Base-by-base conservation (phyloP, 1,140 invertebrate species). In the Venturia canescens region DNA sequence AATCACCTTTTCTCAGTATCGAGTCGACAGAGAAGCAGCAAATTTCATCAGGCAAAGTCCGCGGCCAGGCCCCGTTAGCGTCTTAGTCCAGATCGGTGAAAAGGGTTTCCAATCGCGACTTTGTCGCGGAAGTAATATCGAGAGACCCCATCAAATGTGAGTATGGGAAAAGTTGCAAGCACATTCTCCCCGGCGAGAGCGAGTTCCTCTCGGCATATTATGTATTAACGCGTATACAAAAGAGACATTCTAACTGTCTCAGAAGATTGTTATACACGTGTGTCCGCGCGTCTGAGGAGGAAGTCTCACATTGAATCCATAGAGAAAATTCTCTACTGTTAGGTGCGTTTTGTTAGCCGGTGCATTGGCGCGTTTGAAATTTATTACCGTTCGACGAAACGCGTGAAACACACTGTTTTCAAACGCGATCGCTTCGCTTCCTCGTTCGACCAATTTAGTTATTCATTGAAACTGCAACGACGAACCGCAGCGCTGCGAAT, bases 91-190 rank as follows among this genome's bases (percentile, higher is more conserved):
- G n/a, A n/a, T n/a, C n/a, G n/a, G n/a, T 70, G 67, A 70, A 70
- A 57, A 57, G 26, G 67, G n/a, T n/a, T n/a, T 70, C 38, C 67
- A 31, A 70, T 70, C 67, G 67, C 67, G 67, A 70, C 67, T 70
- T 70, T 70, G 67, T 70, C 67, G 27, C 67, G 67, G 67, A 70
- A 70, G 67, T 70, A 29, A 70, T 31, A 70, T n/a, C 67, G 67
- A 70, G 29, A 70, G 67, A 70, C 29, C 27, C 29, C 27, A 70
- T 27, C 67, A 70, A 31, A 34, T 1, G 31, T 70, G 67, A 70
- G 31, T 27, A 31, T 70, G 67, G 53, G 67, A 27, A 70, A 70
- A 70, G 27, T 70, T 70, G 67, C 27, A 70, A 70, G 67, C 67
- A 70, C 67, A 31, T 23, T n/a, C 13, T 13, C 13, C 11, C 38